phyloP scores from a whole-genome alignment of 2,797 vertebrate genomes.

The Cryptoprocta ferox region DNA sequence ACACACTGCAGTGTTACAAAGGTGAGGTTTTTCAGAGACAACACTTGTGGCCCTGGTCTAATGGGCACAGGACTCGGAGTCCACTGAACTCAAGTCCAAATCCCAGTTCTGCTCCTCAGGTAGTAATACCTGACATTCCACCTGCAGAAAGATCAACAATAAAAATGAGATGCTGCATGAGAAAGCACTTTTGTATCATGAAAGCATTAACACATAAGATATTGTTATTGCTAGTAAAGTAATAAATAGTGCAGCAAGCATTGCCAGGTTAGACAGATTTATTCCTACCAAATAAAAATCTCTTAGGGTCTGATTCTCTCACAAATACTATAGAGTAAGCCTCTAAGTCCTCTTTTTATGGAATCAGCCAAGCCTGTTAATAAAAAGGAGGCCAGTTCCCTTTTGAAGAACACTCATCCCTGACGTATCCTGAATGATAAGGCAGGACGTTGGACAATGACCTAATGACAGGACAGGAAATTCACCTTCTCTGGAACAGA shows the following conservation, averaged over 20 bases:
- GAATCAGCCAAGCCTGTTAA: constrained; percentile 43
- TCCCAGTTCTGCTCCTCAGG: neutral
- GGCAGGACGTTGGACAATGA: constrained; percentile 43
- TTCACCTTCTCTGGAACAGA: constrained; percentile 21
- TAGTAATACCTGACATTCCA: neutral
- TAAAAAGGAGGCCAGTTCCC: constrained; percentile 45
- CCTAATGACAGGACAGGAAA: neutral
- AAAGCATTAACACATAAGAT: constrained; percentile 58
- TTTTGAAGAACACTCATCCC: neutral
- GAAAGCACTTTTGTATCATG: neutral
- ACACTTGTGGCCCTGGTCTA: neutral
- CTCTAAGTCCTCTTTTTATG: constrained; percentile 43
- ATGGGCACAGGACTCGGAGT: neutral
- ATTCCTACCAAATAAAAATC: constrained; percentile 60
- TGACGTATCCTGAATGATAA: neutral
- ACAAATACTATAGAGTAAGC: constrained; percentile 45
- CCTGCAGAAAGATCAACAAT: neutral
- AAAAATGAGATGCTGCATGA: constrained; percentile 30
- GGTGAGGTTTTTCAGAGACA: neutral
- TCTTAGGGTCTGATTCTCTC: constrained; percentile 58
- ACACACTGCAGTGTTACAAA: neutral
- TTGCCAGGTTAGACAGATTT: constrained; percentile 52
- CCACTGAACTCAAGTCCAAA: neutral
- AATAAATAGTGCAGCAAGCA: constrained; percentile 45
- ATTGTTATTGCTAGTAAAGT: constrained; percentile 3